Evolutionary conservation across 2,113 vertebrate species (phyloP), one percentile per base, ranked within the genome.

Genomic region (Bubo scandiacus): DNA sequence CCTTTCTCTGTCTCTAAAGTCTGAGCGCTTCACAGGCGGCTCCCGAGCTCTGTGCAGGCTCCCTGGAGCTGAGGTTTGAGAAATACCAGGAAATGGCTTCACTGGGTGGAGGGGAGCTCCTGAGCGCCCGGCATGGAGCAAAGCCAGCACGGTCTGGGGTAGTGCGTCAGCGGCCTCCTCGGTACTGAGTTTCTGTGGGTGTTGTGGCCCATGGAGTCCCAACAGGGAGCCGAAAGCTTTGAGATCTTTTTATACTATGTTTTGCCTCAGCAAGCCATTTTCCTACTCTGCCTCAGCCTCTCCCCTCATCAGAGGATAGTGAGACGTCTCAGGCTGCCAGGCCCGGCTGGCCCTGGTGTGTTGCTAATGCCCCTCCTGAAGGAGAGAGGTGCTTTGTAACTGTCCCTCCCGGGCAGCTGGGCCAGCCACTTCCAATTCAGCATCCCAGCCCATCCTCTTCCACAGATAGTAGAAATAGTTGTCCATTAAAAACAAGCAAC

Each of bases 91-190:
- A 78, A 79, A 71, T 58, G 66, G 40, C 63, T 55, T 66, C 32
- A 9, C 7, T 3, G 9, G 6, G 6, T 10, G 21, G 1, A 0
- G 17, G 3, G 65, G 14, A 68, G 49, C 6, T 30, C 11, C 25
- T 3, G 30, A 26, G 43, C 2, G 0, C n/a, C 5, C 5, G 1
- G 30, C 22, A 7, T 1, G 15, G 38, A 40, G 55, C 1, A 1
- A 13, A 20, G 40, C n/a, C 32, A 30, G 15, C 12, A 3, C 1
- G 4, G 27, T 40, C 42, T 19, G 12, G 49, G 32, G 27, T 6
- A 9, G 3, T 3, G 21, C 1, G 4, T 14, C 29, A 6, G 58
- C 3, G 1, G 34, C 49, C 6, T 6, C 14, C 7, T 15, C 3
- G 4, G 40, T 3, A 16, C 32, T 3, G 11, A 5, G 19, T 12